Percentiles rank a stretch among this genome's conserved stretches.
Evolutionary conservation across 1,140 invertebrate genomes (phyloP).

Genomic region (Coelopa frigida): DNA sequence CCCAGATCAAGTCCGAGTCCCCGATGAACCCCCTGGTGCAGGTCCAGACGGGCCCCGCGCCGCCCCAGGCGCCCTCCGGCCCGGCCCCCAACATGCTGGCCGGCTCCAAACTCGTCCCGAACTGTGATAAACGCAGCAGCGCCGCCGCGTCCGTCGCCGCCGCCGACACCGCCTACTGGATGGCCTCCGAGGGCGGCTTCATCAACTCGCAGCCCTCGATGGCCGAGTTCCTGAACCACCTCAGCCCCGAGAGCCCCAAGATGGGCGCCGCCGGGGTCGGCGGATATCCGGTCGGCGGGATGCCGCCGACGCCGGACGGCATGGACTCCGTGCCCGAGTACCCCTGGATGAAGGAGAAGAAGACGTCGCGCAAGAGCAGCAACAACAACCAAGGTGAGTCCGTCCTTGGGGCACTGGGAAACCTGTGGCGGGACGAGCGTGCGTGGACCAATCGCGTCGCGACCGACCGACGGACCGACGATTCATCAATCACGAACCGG

Average conservation of each 20-base stretch:
- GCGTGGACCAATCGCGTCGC: too few species aligned
- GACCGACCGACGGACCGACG: too few species aligned
- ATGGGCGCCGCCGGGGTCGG: conserved; percentile 38
- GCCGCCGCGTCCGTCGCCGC: not conserved
- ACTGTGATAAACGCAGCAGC: conserved; percentile 41
- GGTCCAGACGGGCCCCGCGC: conserved; percentile 27
- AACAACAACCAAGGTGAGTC: conserved; percentile 65
- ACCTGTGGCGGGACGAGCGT: too few species aligned
- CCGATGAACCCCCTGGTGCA: conserved; percentile 38
- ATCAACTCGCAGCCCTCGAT: conserved; percentile 88
- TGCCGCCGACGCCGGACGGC: conserved; percentile 52
- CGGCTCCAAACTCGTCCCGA: conserved; percentile 33
- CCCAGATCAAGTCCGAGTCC: conserved; percentile 43
- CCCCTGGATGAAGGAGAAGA: conserved; percentile 97
- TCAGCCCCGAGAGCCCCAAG: conserved; percentile 53
- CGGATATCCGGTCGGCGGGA: conserved; percentile 47
- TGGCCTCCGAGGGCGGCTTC: conserved; percentile 69
- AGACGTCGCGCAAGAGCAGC: conserved; percentile 87
- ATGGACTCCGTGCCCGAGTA: conserved; percentile 76
- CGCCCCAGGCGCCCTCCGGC: conserved; percentile 9
- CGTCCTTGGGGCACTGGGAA: too few species aligned
- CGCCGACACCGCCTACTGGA: conserved; percentile 37
- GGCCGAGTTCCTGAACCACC: conserved; percentile 80
- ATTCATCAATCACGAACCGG: too few species aligned
- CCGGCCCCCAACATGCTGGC: conserved; percentile 19